Base-by-base conservation (phyloP, 2,113 vertebrate genomes). In the Hirundichthys speculiger region DNA sequence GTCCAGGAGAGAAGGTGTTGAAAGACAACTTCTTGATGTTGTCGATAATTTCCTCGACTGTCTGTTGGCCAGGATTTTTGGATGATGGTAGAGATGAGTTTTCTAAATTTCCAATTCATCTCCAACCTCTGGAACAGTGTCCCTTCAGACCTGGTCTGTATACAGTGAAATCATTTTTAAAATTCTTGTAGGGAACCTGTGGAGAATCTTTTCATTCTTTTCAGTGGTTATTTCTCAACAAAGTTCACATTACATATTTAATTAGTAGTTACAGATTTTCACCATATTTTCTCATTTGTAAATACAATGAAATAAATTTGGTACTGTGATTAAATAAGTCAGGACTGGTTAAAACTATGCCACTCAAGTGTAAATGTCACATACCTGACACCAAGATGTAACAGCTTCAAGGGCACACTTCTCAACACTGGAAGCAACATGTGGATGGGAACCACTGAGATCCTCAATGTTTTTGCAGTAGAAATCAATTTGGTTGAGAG, bases 381-480 rank as follows among this genome's bases (percentile, higher is more conserved):
- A 24, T 91, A 99, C 97, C 95, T 97, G 94, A 74, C 93, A 96
- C 55, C 95, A 86, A 0, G 7, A 62, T 52, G 88, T 82, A 0
- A 98, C 95, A 3, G 96, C 95, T 51, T 96, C 94, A 0, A 92
- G 86, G 62, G 94, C 95, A 82, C 96, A 97, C 2, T 30, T 91
- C 72, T 93, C 89, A 42, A 98, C 86, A 63, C 83, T 90, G 22
- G 30, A 47, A 2, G 59, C 67, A 65, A 98, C 86, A 12, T 88
- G 79, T 69, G 90, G 69, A 21, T 91, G 60, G 0, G 81, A 41
- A 0, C 0, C 0, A 0, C 0, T 2, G 2, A 95, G 51, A 0
- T 25, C 0, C 3, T 54, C 15, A 0, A 87, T 65, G 0, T 64
- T 34, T 57, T 0, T 69, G 59, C 96, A 97, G 79, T 95, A 96